Evolutionary conservation across 2,113 vertebrate species (phyloP), one percentile per base, ranked within the genome.

Genomic region (Butastur rufipennis): DNA sequence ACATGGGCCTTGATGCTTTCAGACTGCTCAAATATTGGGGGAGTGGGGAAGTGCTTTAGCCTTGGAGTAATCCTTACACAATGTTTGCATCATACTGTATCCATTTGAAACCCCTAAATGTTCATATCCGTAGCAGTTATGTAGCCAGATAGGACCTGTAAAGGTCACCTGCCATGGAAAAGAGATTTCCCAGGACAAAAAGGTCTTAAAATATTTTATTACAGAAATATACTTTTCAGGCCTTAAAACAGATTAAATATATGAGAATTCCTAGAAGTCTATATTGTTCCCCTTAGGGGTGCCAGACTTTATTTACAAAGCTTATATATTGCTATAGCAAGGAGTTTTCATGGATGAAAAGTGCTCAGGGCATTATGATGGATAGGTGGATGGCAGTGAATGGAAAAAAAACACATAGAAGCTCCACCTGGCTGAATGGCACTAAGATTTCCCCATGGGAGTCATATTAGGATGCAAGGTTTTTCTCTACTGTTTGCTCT

Each of bases 181-280:
- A 95, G 61, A 86, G 61, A 81, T 68, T 95, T 95, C 93, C 85
- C 77, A 94, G 72, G 88, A 70, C 85, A 81, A 78, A 81, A 96
- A 61, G 19, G n/a, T 42, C 42, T 93, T 97, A 95, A 93, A 93
- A 87, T 80, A 94, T 95, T 94, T 96, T 91, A 96, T 90, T 95
- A 70, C 68, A 86, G 85, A 81, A 97, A 93, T 88, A 73, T 62
- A 92, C 43, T 77, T 93, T 88, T 91, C 66, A 77, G 86, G 40
- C 82, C 91, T 97, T 95, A 48, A 95, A 98, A 31, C 36, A 88
- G 81, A 92, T 91, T 97, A 90, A 96, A 86, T 81, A 88, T 71
- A 95, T 93, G 95, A 91, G 88, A 93, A 91, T 84, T 96, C 63
- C 74, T 88, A 47, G 86, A 95, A 91, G 75, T 85, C 88, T 66